Evolutionary conservation across 2,113 vertebrate species (phyloP), one percentile per base, ranked within the genome.

Genomic region (Hippocampus barbouri): DNA sequence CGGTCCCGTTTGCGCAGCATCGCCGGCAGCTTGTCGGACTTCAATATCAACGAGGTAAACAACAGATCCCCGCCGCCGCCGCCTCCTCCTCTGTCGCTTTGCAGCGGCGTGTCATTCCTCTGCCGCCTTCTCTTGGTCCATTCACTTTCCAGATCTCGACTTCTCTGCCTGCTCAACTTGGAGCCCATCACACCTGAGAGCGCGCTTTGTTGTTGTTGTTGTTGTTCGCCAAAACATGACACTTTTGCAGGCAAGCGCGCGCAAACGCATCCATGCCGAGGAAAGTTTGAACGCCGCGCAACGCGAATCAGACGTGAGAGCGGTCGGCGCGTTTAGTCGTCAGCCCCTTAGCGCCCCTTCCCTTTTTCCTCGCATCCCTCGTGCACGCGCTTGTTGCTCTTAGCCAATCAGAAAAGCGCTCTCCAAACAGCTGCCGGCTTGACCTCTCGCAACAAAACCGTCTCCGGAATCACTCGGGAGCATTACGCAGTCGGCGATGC

Each of bases 161-260:
- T 94, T 84, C 91, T 93, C 85, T 90, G 94, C 63, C 93, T 93
- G 89, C 91, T 94, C 75, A 94, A 88, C 84, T 93, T 91, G 65
- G 94, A 94, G 41, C 94, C 95, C 94, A 95, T 94, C 79, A 84
- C 85, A 78, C 82, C 73, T 34, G 59, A 57, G 77, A 73, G 77
- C 81, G 85, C n/a, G 76, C 43, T 60, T 82, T 54, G 69, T 51
- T 27, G 57, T 12, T 56, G 12, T 12, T n/a, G 38, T 12, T 62
- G 40, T 12, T 16, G 43, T 27, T 57, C 15, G n/a, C 62, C 85
- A 72, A 74, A 80, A 73, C 87, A 83, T 83, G 73, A 82, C 86
- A 84, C 72, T 82, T 8, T 76, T 77, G 69, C 70, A 41, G 53
- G 56, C 38, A 38, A 30, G 68, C 54, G 71, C 1, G 34, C 25